Conservation (phyloP, 2,888 invertebrate genomes). For the Dasysyrphus tricinctus region DNA sequence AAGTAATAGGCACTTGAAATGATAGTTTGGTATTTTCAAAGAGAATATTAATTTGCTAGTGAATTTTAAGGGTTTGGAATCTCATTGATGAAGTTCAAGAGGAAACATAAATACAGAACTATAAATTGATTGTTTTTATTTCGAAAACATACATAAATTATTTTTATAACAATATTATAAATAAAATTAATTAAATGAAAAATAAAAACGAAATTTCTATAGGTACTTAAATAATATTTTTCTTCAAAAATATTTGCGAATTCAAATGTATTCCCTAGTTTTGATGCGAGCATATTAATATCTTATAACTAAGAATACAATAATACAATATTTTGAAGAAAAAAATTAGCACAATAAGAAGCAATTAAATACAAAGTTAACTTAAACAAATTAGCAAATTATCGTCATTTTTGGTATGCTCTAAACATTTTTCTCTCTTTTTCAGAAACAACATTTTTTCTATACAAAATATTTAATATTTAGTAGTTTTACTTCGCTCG, state of each 20-base stretch:
- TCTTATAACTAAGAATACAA: slow-evolving; percentile 15
- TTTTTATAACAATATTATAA: slow-evolving; percentile 50
- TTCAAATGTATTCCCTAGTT: neutral
- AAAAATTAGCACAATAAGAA: slow-evolving; percentile 27
- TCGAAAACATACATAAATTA: slow-evolving; percentile 61
- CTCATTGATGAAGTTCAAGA: too few relatives aligned
- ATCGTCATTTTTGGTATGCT: slow-evolving; percentile 73
- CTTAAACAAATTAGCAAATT: slow-evolving; percentile 59
- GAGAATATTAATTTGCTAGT: too few relatives aligned
- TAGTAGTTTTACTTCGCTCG: slow-evolving; percentile 38
- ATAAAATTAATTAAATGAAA: slow-evolving; percentile 59
- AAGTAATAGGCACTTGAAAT: too few relatives aligned
- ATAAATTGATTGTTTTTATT: slow-evolving; percentile 48
- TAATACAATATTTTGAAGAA: slow-evolving; percentile 22
- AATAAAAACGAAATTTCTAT: slow-evolving; percentile 4
- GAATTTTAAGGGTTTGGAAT: too few relatives aligned
- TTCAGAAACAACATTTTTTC: neutral
- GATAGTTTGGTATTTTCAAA: too few relatives aligned
- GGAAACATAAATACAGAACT: neutral
- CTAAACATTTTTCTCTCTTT: slow-evolving; percentile 38
- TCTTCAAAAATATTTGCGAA: slow-evolving; percentile 11
- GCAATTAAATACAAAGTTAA: slow-evolving; percentile 56
- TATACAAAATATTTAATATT: slow-evolving; percentile 19
- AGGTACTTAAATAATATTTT: neutral
- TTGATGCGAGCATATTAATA: slow-evolving; percentile 4